Percentiles rank a stretch among this genome's conserved stretches.
phyloP scores from a whole-genome alignment of 2,888 invertebrate genomes.

The Cinara cedri region DNA sequence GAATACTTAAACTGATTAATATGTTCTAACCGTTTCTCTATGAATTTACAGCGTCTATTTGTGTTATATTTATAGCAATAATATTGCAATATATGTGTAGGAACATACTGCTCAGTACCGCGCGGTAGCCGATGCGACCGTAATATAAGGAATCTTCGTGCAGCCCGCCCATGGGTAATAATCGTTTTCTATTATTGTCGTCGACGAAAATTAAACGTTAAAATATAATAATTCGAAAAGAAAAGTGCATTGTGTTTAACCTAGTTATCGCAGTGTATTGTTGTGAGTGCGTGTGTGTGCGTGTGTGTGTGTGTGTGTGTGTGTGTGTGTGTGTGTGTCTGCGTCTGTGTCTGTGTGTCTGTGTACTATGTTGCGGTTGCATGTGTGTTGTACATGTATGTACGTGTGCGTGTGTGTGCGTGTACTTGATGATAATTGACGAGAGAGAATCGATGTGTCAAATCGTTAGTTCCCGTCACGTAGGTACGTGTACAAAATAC shows the following conservation, averaged over 20 bases:
- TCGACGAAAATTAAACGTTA: constrained; percentile 44
- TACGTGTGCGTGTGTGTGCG: not conserved
- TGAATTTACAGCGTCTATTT: no score
- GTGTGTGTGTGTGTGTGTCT: constrained; percentile 9
- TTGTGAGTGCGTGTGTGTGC: not conserved
- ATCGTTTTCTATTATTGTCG: constrained; percentile 45
- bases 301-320: constrained; percentile 1
- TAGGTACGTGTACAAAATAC: not conserved
- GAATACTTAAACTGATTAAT: no score
- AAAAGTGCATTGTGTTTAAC: constrained; percentile 49
- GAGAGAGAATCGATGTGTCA: constrained; percentile 51
- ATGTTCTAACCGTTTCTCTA: no score
- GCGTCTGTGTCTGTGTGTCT: not conserved
- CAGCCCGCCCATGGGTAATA: constrained; percentile 6
- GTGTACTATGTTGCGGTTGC: not conserved
- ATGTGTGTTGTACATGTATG: no score
- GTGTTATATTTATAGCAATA: no score
- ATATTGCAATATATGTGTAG: no score
- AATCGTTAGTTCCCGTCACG: constrained; percentile 44
- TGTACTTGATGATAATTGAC: constrained; percentile 47
- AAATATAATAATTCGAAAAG: constrained; percentile 38
- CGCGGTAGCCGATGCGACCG: not conserved
- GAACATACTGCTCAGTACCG: no score
- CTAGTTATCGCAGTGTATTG: constrained; percentile 52
- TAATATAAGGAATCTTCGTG: not conserved